Evolutionary conservation across 2,113 vertebrate species (phyloP).

Genomic region (Vulpes lagopus): DNA sequence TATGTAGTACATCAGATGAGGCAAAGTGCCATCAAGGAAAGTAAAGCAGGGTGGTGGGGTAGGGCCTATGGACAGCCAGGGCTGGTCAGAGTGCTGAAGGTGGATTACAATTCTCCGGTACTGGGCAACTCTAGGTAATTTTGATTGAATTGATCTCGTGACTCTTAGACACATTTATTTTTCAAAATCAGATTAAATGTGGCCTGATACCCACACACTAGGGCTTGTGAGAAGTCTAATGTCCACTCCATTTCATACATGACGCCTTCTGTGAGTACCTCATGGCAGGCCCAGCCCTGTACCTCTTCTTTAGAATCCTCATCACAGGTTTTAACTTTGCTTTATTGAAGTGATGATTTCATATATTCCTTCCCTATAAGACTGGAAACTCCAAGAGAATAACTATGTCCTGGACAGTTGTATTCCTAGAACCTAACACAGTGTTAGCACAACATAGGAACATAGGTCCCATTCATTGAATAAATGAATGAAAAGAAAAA

Average conservation of each 20-base stretch:
- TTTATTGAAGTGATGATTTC: background rate
- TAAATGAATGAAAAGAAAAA: background rate
- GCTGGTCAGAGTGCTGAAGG: rapidly evolving
- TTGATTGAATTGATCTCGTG: background rate
- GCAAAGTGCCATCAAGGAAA: background rate
- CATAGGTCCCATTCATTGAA: background rate
- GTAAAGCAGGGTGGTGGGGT: background rate
- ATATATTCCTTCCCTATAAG: background rate
- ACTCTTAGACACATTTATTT: background rate
- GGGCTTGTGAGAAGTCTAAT: background rate
- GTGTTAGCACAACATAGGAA: background rate
- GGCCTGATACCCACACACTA: background rate
- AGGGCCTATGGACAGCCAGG: background rate
- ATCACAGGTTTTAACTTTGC: background rate
- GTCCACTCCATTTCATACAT: background rate
- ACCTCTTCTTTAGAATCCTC: background rate
- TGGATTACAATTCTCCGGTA: background rate
- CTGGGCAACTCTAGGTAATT: background rate
- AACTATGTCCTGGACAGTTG: background rate
- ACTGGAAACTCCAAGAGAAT: background rate
- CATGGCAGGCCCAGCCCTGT: background rate
- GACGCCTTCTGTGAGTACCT: background rate
- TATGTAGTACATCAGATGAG: background rate
- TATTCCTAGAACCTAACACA: background rate
- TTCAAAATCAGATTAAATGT: background rate